Evolutionary conservation across 1,140 invertebrate genomes (phyloP).

Genomic region (Ladona fulva): DNA sequence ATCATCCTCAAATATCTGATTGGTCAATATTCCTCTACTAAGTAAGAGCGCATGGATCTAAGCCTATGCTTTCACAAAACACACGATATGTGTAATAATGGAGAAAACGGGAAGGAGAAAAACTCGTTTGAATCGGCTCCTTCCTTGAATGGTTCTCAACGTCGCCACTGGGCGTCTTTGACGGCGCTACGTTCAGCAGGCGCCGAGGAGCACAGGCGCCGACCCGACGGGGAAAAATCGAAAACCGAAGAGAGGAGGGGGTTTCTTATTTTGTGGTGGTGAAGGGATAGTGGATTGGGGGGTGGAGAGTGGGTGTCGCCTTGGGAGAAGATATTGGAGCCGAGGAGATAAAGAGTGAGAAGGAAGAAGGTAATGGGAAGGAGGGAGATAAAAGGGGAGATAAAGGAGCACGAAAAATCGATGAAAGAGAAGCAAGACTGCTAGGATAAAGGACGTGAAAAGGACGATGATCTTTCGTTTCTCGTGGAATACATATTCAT

Average conservation of each 20-base stretch:
- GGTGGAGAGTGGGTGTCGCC: not conserved
- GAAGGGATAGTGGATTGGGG: constrained; percentile 5
- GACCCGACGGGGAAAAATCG: not conserved
- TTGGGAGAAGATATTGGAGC: not conserved
- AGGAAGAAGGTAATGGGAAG: not conserved
- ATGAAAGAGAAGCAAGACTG: not conserved
- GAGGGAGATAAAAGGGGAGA: not conserved
- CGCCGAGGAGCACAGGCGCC: not conserved
- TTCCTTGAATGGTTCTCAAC: not conserved
- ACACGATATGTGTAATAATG: too few relatives aligned
- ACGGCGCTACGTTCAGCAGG: not conserved
- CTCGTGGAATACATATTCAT: too few relatives aligned
- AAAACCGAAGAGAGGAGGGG: not conserved
- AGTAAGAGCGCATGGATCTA: too few relatives aligned
- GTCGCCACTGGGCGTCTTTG: not conserved
- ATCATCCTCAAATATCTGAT: too few relatives aligned
- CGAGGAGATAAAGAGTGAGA: not conserved
- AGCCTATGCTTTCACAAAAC: too few relatives aligned
- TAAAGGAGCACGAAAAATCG: not conserved
- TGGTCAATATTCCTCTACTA: too few relatives aligned
- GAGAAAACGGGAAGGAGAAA: not conserved
- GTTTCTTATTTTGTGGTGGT: not conserved
- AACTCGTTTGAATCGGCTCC: not conserved
- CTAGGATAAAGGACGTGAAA: too few relatives aligned
- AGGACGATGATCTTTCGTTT: too few relatives aligned